Evolutionary conservation across 2,888 invertebrate genomes (phyloP), one percentile per base, ranked within the genome.

Genomic region (Tinea semifulvella): DNA sequence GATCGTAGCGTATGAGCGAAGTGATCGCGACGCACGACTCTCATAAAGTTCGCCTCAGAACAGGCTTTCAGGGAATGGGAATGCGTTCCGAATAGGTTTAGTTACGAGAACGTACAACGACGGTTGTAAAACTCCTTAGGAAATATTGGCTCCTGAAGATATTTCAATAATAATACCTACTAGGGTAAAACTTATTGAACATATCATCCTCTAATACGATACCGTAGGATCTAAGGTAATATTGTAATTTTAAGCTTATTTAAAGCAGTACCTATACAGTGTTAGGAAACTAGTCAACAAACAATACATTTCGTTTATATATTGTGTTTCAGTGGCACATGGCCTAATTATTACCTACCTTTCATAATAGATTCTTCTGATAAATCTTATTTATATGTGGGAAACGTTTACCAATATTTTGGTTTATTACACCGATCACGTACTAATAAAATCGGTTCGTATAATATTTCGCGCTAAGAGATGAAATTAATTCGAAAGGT

Each of bases 21-120:
- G 2, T 26, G 26, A 6, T 26, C 2, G 7, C 6, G 26, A 2
- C 26, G 26, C 7, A 26, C 26, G 26, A 26, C 16, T 5, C 35
- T 14, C 11, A 35, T 35, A 35, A 35, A 35, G 7, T 35, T 35
- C 35, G 13, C 14, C 35, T 14, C 2, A 26, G 26, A 35, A 35
- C 35, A 35, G 35, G 13, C 3, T 35, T 35, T 35, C 35, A 35
- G 35, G 35, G 28, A 28, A 28, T 28, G 28, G 28, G 11, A n/a
- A 35, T 35, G 2, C 16, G 2, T 11, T 14, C n/a, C 25, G 25
- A 22, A 5, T 22, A 22, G 5, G 25, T 22, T 8, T 22, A 8
- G 8, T n/a, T n/a, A n/a, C n/a, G n/a, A n/a, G n/a, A n/a, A n/a
- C n/a, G n/a, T n/a, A n/a, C n/a, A n/a, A n/a, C 25, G 25, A n/a